Evolutionary conservation across 2,113 vertebrate species (phyloP).

Genomic region (Peromyscus polionotus): DNA sequence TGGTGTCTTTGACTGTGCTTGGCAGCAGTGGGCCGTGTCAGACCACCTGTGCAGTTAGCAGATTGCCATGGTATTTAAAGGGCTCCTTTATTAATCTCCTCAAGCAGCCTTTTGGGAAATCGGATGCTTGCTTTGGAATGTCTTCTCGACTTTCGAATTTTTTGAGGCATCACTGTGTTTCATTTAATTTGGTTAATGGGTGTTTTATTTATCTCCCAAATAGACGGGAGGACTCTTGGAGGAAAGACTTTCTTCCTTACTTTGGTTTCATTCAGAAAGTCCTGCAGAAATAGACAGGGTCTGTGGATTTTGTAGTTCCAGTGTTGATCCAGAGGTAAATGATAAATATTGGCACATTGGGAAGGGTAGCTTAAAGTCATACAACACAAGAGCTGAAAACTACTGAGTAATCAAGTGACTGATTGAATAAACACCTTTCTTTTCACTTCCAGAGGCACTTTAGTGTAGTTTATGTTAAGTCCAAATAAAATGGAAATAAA

Average conservation of each 20-base stretch:
- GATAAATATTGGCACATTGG: background rate
- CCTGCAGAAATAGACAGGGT: background rate
- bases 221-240: background rate
- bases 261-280: background rate
- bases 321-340: background rate
- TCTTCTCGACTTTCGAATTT: constrained; percentile 24
- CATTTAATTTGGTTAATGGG: constrained; percentile 45
- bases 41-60: constrained; percentile 73
- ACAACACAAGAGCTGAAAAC: background rate
- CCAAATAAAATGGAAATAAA: constrained; percentile 14
- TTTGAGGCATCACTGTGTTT: constrained; percentile 14
- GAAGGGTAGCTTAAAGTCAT: background rate
- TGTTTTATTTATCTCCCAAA: constrained; percentile 14
- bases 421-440: background rate
- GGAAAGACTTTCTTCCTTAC: background rate
- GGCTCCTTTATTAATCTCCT: constrained; percentile 71
- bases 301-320: background rate
- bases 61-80: constrained; percentile 74
- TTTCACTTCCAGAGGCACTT: constrained; percentile 31
- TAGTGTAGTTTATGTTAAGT: constrained; percentile 3
- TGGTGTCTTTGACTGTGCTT: constrained; percentile 70
- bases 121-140: constrained; percentile 50
- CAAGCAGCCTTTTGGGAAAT: constrained; percentile 63
- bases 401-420: background rate
- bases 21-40: constrained; percentile 67